A percentile compares a stretch with the other conserved stretches of the same genome.
phyloP scores from a whole-genome alignment of 2,888 invertebrate species.

The Molanna angustata region DNA sequence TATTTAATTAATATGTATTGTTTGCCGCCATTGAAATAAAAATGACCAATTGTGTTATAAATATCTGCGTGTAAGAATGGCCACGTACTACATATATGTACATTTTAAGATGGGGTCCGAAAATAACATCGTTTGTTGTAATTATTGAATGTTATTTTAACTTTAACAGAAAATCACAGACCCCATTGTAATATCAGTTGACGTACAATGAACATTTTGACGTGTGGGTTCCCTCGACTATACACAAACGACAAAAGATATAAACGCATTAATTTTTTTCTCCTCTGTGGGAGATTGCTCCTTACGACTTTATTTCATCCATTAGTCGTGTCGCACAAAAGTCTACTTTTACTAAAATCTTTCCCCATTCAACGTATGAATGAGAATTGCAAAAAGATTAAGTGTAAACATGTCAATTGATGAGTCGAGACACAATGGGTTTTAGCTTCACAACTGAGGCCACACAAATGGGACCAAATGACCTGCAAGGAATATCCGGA shows the following conservation, averaged over 20 bases:
- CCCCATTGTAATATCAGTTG: too few relatives aligned
- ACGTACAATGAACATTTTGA: too few relatives aligned
- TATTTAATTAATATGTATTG: too few relatives aligned
- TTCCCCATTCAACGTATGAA: not conserved
- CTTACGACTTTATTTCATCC: not conserved
- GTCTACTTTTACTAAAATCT: not conserved
- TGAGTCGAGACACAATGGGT: constrained; percentile 3
- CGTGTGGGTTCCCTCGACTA: too few relatives aligned
- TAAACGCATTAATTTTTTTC: not conserved
- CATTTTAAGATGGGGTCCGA: too few relatives aligned
- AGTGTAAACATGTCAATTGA: constrained; percentile 15
- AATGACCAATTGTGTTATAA: too few relatives aligned
- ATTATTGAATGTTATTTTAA: too few relatives aligned
- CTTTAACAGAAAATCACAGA: too few relatives aligned
- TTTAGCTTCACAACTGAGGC: not conserved
- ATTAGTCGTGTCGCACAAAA: not conserved
- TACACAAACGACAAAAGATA: not conserved
- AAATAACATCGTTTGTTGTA: too few relatives aligned
- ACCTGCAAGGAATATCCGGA: not conserved
- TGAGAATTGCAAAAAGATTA: constrained; percentile 5
- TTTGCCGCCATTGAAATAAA: too few relatives aligned
- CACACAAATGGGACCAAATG: not conserved
- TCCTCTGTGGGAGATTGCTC: not conserved
- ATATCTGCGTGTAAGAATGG: too few relatives aligned
- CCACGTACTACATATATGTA: too few relatives aligned